Evolutionary conservation across 2,113 vertebrate genomes (phyloP), one percentile per base, ranked within the genome.

Genomic region (Harpagus bidentatus): DNA sequence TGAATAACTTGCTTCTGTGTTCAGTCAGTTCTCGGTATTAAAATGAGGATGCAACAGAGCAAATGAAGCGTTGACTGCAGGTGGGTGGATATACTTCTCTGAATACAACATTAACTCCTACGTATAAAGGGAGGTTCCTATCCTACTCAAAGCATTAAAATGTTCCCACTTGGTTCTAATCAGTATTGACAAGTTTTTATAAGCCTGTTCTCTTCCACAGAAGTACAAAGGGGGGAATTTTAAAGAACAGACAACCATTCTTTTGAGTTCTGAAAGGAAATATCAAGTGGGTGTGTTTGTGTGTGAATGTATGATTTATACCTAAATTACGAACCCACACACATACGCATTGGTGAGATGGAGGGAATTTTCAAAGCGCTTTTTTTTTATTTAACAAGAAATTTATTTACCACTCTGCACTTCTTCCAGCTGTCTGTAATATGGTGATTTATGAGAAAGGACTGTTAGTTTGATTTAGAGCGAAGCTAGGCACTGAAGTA

Each of bases 381-480:
- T 42, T 90, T 40, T 80, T 43, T 47, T 76, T 25, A 25, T 59
- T 81, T 77, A 94, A 59, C 86, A 96, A 86, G 92, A 92, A 97
- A 94, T 97, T 95, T 6, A 93, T 96, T 97, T 96, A 78, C 74
- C 52, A 32, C 67, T 95, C 90, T 94, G 81, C 63, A 66, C n/a
- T 97, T 96, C 84, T 97, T 92, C 63, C 88, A 61, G 66, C 36
- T 91, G 79, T 80, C 91, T 96, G 67, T 55, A 82, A 43, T 38
- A 66, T 20, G 73, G 88, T 96, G 96, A 97, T 96, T 97, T 97
- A 95, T 80, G 79, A 72, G 95, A 86, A 81, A 61, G 12, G 31
- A 38, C 92, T 89, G 95, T 94, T 93, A 84, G 80, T 84, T 97
- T 98, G 98, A 97, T 97, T 98, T 97, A 98, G 53, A 95, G 88